Conservation (phyloP, 1,140 invertebrate species). For the Achatina immaculata region DNA sequence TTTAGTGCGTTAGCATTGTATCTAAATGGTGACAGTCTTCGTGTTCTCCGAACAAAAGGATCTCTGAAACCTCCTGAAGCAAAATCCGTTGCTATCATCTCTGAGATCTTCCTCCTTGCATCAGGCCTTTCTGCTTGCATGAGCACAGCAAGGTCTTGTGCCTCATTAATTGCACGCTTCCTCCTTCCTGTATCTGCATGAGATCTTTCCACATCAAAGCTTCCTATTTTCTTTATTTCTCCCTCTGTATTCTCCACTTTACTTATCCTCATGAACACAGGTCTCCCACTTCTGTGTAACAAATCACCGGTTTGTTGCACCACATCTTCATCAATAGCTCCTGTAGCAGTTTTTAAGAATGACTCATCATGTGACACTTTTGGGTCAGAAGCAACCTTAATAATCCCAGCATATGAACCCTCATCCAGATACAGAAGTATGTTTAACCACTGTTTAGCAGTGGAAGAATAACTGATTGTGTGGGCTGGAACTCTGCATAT, state of each 20-base stretch:
- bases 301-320: neutral
- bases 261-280: neutral
- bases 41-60: too few species aligned
- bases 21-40: too few species aligned
- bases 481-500: neutral
- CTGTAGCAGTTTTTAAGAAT: neutral
- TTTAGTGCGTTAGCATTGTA: too few species aligned
- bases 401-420: neutral
- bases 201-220: too few species aligned
- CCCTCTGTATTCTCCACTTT: neutral
- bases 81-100: conserved; percentile 31
- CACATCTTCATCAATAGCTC: neutral
- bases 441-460: neutral
- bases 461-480: neutral
- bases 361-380: neutral
- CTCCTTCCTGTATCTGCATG: neutral
- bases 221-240: neutral
- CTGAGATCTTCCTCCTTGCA: neutral
- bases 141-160: conserved; percentile 20
- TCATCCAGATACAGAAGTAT: neutral
- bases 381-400: neutral
- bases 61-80: neutral
- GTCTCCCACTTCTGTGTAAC: neutral
- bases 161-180: conserved; percentile 25
- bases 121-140: conserved; percentile 21